Conservation (phyloP, 1,140 invertebrate genomes). For the Drosophila guanche region DNA sequence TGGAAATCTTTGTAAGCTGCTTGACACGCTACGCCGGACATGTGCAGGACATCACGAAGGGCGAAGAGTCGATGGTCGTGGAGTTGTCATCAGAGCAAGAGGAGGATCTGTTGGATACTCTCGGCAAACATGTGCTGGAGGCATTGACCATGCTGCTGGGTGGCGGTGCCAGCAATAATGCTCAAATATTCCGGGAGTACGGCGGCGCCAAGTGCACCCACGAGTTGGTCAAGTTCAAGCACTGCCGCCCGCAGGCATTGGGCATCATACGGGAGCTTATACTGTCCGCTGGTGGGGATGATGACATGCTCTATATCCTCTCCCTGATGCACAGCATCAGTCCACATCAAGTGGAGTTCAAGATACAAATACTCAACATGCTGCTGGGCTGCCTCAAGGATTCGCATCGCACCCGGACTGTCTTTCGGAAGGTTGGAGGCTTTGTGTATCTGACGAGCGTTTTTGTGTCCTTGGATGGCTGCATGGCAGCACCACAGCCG, state of each 20-base stretch:
- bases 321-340: constrained; percentile 95
- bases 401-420: constrained; percentile 96
- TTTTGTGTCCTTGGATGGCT: constrained; percentile 95
- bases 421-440: constrained; percentile 98
- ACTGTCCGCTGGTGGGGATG: constrained; percentile 95
- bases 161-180: constrained; percentile 92
- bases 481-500: constrained; percentile 83
- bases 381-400: constrained; percentile 94
- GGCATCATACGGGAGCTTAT: constrained; percentile 94
- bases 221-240: constrained; percentile 93
- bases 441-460: constrained; percentile 99
- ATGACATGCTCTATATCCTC: constrained; percentile 96
- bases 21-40: constrained; percentile 92
- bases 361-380: constrained; percentile 95
- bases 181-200: constrained; percentile 95
- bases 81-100: constrained; percentile 16
- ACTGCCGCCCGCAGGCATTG: constrained; percentile 92
- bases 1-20: constrained; percentile 98
- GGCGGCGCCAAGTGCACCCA: constrained; percentile 96
- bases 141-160: constrained; percentile 91
- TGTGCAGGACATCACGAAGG: constrained; percentile 72
- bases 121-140: constrained; percentile 94
- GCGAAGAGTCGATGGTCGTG: constrained; percentile 68
- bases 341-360: constrained; percentile 90
- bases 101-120: constrained; percentile 87